Conservation (phyloP, 2,888 invertebrate genomes). For the Drosophila diplacantha region DNA sequence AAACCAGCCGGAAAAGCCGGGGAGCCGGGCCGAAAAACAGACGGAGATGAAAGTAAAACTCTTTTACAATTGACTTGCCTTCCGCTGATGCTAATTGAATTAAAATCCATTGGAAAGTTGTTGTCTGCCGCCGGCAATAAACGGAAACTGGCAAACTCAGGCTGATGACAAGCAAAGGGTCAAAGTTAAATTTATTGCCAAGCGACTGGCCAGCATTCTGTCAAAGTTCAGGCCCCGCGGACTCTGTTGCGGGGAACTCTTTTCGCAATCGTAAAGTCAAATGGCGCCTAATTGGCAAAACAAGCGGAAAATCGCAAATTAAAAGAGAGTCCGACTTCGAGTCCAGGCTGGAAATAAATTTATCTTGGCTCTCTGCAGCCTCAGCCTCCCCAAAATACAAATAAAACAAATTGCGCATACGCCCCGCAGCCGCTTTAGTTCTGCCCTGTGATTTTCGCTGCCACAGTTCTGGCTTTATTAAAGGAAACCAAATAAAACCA, state of each 20-base stretch:
- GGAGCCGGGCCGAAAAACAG: constrained; percentile 7
- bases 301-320: constrained; percentile 71
- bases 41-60: constrained; percentile 31
- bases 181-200: constrained; percentile 56
- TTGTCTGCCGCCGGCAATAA: constrained; percentile 14
- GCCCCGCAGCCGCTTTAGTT: constrained; percentile 45
- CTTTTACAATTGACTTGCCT: constrained; percentile 36
- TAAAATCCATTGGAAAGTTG: constrained; percentile 40
- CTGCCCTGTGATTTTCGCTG: constrained; percentile 50
- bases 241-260: constrained; percentile 20
- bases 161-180: constrained; percentile 31
- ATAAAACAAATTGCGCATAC: constrained; percentile 60
- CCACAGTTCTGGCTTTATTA: constrained; percentile 22
- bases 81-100: constrained; percentile 34
- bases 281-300: constrained; percentile 71
- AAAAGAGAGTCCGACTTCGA: constrained; percentile 36
- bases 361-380: constrained; percentile 5
- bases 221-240: constrained; percentile 13
- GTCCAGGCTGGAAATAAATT: constrained; percentile 29
- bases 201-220: constrained; percentile 34
- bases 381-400: constrained; percentile 29
- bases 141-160: constrained; percentile 17
- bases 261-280: constrained; percentile 60
- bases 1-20: constrained; percentile 31
- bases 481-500: constrained; percentile 46